A percentile compares a stretch with the other conserved stretches of the same genome.
phyloP scores from a whole-genome alignment of 1,140 invertebrate genomes.

The Papilio glaucus region DNA sequence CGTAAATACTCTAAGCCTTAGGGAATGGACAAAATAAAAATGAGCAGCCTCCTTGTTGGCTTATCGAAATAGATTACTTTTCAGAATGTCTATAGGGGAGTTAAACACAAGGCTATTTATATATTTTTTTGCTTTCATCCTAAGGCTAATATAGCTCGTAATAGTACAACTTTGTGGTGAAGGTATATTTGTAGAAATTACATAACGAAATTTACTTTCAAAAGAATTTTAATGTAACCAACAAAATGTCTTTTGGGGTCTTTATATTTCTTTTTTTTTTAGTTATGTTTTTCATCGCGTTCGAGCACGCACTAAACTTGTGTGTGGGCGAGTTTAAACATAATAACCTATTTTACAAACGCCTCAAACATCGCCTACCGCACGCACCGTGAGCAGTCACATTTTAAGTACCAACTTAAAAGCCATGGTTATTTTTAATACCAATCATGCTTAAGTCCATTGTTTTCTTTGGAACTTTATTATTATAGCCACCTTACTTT shows the following conservation, averaged over 20 bases:
- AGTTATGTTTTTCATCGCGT: slow-evolving; percentile 47
- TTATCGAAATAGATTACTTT: slow-evolving; percentile 83
- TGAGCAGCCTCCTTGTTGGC: slow-evolving; percentile 79
- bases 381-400: slow-evolving; percentile 61
- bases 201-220: background rate
- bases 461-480: slow-evolving; percentile 74
- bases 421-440: slow-evolving; percentile 68
- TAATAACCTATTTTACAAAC: slow-evolving; percentile 67
- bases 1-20: slow-evolving; percentile 70
- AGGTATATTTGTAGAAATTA: background rate
- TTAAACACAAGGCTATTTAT: slow-evolving; percentile 53
- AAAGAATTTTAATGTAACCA: background rate
- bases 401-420: slow-evolving; percentile 69
- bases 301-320: slow-evolving; percentile 61
- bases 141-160: slow-evolving; percentile 3
- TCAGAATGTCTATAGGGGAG: slow-evolving; percentile 73
- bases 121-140: slow-evolving; percentile 59
- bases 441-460: slow-evolving; percentile 55
- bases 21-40: slow-evolving; percentile 82
- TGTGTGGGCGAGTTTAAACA: slow-evolving; percentile 69
- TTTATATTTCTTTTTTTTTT: slow-evolving; percentile 50
- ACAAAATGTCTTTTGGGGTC: slow-evolving; percentile 8
- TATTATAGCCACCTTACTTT: slow-evolving; percentile 55
- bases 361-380: slow-evolving; percentile 65
- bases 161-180: background rate